Conservation (phyloP, 2,888 invertebrate species). For the Plemyria rubiginata region DNA sequence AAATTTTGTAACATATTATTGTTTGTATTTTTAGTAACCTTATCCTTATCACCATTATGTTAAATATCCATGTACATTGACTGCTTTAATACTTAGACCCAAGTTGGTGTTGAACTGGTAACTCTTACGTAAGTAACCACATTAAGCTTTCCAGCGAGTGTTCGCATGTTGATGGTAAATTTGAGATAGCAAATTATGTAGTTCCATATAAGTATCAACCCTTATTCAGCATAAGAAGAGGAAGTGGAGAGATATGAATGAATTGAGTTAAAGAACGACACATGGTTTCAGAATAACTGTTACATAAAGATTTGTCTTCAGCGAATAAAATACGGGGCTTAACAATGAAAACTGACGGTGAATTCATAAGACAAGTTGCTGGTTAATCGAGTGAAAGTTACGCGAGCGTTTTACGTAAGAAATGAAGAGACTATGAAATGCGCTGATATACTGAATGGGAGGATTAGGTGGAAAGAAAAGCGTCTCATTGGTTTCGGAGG, state of each 20-base stretch:
- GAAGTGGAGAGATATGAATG: slow-evolving; percentile 52
- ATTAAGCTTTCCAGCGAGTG: slow-evolving; percentile 40
- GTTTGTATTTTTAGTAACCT: slow-evolving; percentile 1
- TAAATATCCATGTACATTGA: slow-evolving; percentile 31
- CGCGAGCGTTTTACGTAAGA: slow-evolving; percentile 74
- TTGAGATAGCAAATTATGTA: slow-evolving; percentile 40
- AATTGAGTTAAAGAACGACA: slow-evolving; percentile 47
- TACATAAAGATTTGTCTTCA: slow-evolving; percentile 61
- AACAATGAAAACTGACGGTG: slow-evolving; percentile 59
- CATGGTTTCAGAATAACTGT: slow-evolving; percentile 56
- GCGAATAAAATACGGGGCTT: slow-evolving; percentile 52
- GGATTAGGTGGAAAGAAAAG: slow-evolving; percentile 69
- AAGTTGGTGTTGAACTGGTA: slow-evolving; percentile 34
- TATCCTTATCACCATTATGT: slow-evolving; percentile 19
- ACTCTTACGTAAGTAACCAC: slow-evolving; percentile 37
- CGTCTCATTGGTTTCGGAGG: slow-evolving; percentile 65
- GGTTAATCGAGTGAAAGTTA: slow-evolving; percentile 80
- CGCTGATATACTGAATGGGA: slow-evolving; percentile 72
- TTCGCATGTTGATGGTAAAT: slow-evolving; percentile 41
- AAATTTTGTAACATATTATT: too few species aligned
- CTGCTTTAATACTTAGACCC: slow-evolving; percentile 29
- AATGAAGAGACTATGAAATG: slow-evolving; percentile 68
- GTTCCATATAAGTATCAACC: slow-evolving; percentile 35
- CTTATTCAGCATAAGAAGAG: slow-evolving; percentile 40
- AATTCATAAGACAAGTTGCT: slow-evolving; percentile 62